Evolutionary conservation across 1,140 invertebrate genomes (phyloP), one percentile per base, ranked within the genome.

Genomic region (Pygmarrhopalites habei): DNA sequence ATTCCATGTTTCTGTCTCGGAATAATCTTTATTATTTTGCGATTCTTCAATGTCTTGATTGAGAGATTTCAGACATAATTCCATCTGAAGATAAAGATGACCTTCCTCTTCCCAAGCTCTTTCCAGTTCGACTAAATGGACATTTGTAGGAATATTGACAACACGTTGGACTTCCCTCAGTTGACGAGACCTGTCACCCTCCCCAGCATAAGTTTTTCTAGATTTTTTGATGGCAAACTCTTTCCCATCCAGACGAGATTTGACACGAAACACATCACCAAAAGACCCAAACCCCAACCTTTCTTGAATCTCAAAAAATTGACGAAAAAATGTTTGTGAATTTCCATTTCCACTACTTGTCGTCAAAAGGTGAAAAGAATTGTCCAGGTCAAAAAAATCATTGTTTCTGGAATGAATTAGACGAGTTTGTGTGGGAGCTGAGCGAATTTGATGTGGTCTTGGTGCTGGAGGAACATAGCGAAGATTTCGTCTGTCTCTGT

Each of bases 51-150:
- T 77, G 41, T 75, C 60, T 43, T 77, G 72, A 60, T 59, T 70
- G 4, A 70, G 30, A 26, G 68, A 70, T 51, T 70, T 70, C 5
- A 46, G 30, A 72, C 87, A 88, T 2, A 87, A 75, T 75, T 90
- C 87, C 68, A 85, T 82, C 73, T 88, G 83, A 66, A 90, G 85
- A 70, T 84, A 88, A 1, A 89, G 75, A 44, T 81, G 77, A 71
- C 82, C 79, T 25, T 81, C 78, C 72, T 89, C 85, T 75, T 89
- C 86, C 87, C 87, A 90, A 1, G 87, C 86, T 58, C 80, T 78
- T 61, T 81, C 79, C 66, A 87, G 84, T 56, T 78, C 74, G 7
- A 90, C 82, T 72, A 85, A 82, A 75, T 89, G 86, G 10, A 77
- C 77, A 74, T 89, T 84, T 5, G 78, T 75, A 19, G 84, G 82